phyloP scores from a whole-genome alignment of 2,797 vertebrate species.

The Ctenochaetus hawaiiensis region DNA sequence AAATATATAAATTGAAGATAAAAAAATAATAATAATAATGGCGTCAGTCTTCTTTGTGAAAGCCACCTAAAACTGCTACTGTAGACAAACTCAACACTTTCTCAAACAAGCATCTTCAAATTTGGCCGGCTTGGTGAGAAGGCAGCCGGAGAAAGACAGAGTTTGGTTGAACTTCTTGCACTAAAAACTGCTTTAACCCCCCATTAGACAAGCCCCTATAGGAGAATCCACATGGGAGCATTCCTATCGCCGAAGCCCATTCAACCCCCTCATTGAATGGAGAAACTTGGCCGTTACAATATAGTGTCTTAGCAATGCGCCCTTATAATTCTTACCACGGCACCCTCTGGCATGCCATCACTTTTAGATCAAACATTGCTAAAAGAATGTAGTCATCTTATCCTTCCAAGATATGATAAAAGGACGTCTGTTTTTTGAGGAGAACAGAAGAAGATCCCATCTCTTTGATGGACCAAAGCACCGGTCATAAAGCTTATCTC shows the following conservation, averaged over 20 bases:
- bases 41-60: background rate
- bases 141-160: conserved; percentile 4
- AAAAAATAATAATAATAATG: background rate
- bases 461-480: conserved; percentile 75
- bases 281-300: conserved; percentile 1
- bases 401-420: conserved; percentile 75
- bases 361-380: conserved; percentile 70
- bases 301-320: conserved; percentile 15
- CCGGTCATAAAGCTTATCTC: conserved; percentile 76
- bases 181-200: conserved; percentile 22
- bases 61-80: background rate
- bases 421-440: conserved; percentile 67
- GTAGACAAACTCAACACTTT: background rate
- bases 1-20: no score
- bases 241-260: conserved; percentile 16
- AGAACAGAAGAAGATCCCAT: conserved; percentile 66
- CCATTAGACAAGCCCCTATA: conserved; percentile 2
- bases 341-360: conserved; percentile 58
- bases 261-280: conserved; percentile 34
- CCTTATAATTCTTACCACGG: conserved; percentile 53
- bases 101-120: background rate
- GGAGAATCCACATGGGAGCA: conserved; percentile 32
- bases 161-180: conserved; percentile 2
- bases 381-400: conserved; percentile 70
- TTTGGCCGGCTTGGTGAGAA: background rate